phyloP scores from a whole-genome alignment of 2,888 invertebrate genomes.

The Carterocephalus palaemon region DNA sequence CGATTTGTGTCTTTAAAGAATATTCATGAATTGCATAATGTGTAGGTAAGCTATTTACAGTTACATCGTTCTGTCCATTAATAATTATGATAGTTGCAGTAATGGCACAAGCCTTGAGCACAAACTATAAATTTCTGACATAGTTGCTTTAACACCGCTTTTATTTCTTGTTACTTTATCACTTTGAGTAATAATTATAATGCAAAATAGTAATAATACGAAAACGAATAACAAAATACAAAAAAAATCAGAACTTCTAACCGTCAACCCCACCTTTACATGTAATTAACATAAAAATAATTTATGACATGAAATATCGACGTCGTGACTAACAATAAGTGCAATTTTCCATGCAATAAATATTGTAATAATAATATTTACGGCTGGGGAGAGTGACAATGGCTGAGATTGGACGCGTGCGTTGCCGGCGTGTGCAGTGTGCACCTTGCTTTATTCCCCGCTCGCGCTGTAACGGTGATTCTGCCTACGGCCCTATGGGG shows the following conservation, averaged over 20 bases:
- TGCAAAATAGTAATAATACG: neutral
- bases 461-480: conserved; percentile 7
- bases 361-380: conserved; percentile 75
- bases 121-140: neutral
- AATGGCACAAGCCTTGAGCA: too few relatives aligned
- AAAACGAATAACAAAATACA: too few relatives aligned
- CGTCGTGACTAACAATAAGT: conserved; percentile 66
- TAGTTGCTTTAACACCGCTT: too few relatives aligned
- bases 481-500: neutral
- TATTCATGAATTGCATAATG: too few relatives aligned
- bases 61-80: too few relatives aligned
- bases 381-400: conserved; percentile 48
- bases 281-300: conserved; percentile 72
- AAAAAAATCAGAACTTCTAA: conserved; percentile 42
- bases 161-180: too few relatives aligned
- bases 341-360: conserved; percentile 78
- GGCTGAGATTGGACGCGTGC: conserved; percentile 59
- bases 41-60: too few relatives aligned
- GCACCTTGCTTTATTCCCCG: conserved; percentile 60
- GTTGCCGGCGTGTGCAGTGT: conserved; percentile 42
- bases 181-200: neutral
- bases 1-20: too few relatives aligned
- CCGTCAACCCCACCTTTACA: conserved; percentile 46
- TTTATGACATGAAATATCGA: conserved; percentile 72
- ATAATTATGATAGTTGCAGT: too few relatives aligned